phyloP scores from a whole-genome alignment of 64 coral and sea anemone genomes.

The Pocillopora verrucosa region DNA sequence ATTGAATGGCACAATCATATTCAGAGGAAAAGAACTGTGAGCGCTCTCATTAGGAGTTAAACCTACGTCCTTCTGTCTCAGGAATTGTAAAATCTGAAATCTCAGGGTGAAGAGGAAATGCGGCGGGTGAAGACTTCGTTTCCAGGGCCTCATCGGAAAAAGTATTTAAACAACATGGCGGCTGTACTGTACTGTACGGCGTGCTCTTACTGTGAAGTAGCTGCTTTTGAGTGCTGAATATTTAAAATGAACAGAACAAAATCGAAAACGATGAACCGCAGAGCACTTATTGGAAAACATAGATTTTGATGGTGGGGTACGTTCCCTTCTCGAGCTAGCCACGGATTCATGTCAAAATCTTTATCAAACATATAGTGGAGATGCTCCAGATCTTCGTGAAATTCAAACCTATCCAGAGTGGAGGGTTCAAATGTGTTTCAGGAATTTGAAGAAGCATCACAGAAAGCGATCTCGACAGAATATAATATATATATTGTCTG shows the following conservation, averaged over 20 bases:
- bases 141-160: no score
- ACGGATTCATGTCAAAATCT: slow-evolving; percentile 17
- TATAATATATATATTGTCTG: slow-evolving; percentile 70
- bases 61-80: no score
- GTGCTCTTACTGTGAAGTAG: no score
- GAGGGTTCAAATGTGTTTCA: slow-evolving; percentile 76
- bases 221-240: background rate
- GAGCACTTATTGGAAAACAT: slow-evolving; percentile 60
- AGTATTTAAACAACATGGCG: no score
- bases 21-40: no score
- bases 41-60: no score
- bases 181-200: no score
- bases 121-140: no score
- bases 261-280: background rate
- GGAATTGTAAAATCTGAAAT: no score
- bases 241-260: background rate
- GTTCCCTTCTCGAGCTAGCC: slow-evolving; percentile 47
- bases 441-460: slow-evolving; percentile 59
- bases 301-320: slow-evolving; percentile 19
- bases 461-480: slow-evolving; percentile 46
- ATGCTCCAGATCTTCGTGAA: slow-evolving; percentile 30
- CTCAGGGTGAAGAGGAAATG: no score
- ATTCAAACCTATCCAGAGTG: slow-evolving; percentile 74
- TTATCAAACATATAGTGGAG: slow-evolving; percentile 29
- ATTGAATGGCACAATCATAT: no score